Evolutionary conservation across 2,113 vertebrate genomes (phyloP), one percentile per base, ranked within the genome.

Genomic region (Craseonycteris thonglongyai): DNA sequence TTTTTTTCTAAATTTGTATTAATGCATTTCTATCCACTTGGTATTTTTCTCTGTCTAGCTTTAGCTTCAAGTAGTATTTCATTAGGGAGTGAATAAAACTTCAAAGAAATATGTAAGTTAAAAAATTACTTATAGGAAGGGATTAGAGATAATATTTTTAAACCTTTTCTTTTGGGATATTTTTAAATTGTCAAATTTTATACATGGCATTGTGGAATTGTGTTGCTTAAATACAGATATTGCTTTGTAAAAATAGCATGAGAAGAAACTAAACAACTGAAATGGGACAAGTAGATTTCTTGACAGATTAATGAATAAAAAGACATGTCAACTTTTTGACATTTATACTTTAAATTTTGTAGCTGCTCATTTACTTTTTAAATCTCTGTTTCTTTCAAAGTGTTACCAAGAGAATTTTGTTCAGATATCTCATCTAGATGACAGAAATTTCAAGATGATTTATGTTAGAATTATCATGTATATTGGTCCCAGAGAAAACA

Each of bases 61-160:
- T 76, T 58, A 74, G 49, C 33, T 74, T 38, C 10, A 81, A 76
- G 21, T 47, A 61, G 2, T 47, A 72, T 88, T 90, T 84, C 45
- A 84, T 68, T 68, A 79, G 68, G 38, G 28, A 93, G 22, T 54
- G 54, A 63, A 21, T 76, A 93, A 28, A 75, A 91, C 42, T 93
- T 96, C 81, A 90, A 92, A 94, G 51, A 82, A 92, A 68, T n/a
- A 19, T 45, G 14, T 81, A n/a, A 45, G 19, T 88, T 56, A 38
- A 58, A 35, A 92, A 76, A 42, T 18, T 76, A 30, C 19, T 80
- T 11, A 22, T 9, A 83, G n/a, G 24, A 85, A 85, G 15, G 76
- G 72, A 94, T 85, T 47, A 95, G 90, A 94, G 58, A 42, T 35
- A 95, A 51, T 22, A 65, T 76, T 95, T 95, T 95, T 33, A 88